These are phyloP conservation scores for Synergus japonicus DNA, from an alignment of 2,888 invertebrate genomes.

Conservation along the genomic window DNA sequence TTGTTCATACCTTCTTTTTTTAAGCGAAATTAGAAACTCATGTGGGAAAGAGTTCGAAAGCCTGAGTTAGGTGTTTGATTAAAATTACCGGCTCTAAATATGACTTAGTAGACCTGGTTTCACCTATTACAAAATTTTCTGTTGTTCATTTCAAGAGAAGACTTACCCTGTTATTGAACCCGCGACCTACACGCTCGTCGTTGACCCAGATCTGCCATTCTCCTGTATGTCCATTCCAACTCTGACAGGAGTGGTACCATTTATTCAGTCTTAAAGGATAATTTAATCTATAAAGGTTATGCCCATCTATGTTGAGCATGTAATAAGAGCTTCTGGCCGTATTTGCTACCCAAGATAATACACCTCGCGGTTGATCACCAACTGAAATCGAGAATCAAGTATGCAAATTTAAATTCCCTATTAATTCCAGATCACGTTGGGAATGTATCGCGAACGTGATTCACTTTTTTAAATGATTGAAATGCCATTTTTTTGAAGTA, in stretches of 20 bases:
- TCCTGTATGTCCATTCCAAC: conserved; percentile 93
- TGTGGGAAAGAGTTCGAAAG: neutral
- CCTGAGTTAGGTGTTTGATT: neutral
- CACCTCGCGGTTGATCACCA: conserved; percentile 85
- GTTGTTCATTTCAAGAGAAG: conserved; percentile 17
- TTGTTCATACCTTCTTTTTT: neutral
- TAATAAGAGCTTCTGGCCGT: conserved; percentile 89
- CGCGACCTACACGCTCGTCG: conserved; percentile 90
- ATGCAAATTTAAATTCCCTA: conserved; percentile 32
- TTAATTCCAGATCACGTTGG: conserved; percentile 32
- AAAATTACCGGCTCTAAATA: neutral
- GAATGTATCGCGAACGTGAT: neutral
- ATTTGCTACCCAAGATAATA: conserved; percentile 89
- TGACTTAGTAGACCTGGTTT: neutral
- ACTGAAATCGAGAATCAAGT: conserved; percentile 78
- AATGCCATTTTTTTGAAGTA: neutral
- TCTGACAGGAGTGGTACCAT: conserved; percentile 93
- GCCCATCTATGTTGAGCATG: conserved; percentile 89
- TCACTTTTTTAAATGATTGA: neutral
- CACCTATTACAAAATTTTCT: conserved; percentile 29
- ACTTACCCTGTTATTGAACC: conserved; percentile 91
- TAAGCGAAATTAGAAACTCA: neutral
- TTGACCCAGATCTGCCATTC: conserved; percentile 95
- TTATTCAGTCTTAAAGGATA: conserved; percentile 84
- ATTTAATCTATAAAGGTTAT: conserved; percentile 88